A percentile compares a stretch with the other conserved stretches of the same genome.
These are phyloP conservation scores for Spilosoma lubricipeda DNA, from an alignment of 2,888 invertebrate genomes.

Conservation along the genomic window DNA sequence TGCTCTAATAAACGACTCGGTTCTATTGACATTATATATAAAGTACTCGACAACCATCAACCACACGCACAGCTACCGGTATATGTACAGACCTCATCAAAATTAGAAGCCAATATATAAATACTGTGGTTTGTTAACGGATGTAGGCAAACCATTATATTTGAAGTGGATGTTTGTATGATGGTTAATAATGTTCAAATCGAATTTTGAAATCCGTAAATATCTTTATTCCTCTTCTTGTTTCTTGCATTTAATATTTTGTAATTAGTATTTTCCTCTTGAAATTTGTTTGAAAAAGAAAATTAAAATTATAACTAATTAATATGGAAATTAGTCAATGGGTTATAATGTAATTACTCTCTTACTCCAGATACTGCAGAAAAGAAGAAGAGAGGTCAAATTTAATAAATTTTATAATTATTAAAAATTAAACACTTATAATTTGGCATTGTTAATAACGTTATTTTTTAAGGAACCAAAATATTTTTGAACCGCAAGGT, in stretches of 20 bases:
- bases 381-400: no score
- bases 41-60: slow-evolving; percentile 29
- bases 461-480: no score
- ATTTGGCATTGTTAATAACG: not conserved
- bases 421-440: not conserved
- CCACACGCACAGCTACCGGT: slow-evolving; percentile 29
- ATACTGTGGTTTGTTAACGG: slow-evolving; percentile 12
- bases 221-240: not conserved
- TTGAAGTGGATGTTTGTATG: not conserved
- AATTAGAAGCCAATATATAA: slow-evolving; percentile 6
- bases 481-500: no score
- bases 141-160: not conserved
- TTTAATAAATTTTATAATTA: no score
- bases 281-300: not conserved
- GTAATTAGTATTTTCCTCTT: not conserved
- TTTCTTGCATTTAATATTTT: not conserved
- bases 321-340: no score
- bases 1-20: not conserved
- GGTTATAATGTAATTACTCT: no score
- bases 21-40: not conserved
- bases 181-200: not conserved
- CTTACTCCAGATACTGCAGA: no score
- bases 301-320: not conserved
- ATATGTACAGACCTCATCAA: not conserved
- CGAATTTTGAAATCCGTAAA: not conserved